Base-by-base conservation (phyloP, 2,113 vertebrate genomes). In the Eretmochelys imbricata region DNA sequence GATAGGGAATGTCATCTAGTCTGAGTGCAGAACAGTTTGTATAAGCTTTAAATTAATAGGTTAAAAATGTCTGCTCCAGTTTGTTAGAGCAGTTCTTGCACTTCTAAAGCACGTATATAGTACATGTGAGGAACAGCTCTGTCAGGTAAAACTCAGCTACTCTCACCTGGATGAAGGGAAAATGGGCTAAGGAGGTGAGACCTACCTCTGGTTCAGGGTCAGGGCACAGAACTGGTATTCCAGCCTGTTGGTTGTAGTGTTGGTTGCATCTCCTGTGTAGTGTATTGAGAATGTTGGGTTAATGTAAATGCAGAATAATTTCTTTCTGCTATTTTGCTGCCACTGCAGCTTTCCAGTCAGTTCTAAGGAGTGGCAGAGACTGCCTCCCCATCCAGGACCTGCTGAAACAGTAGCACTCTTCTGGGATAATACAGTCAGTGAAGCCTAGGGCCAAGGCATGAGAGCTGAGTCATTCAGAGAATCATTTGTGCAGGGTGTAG, bases 51-150 rank as follows among this genome's bases (percentile, higher is more conserved):
- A 3, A 54, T 48, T 38, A 80, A 16, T 2, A 27, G 50, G 16
- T 79, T 27, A 31, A 7, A 42, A 19, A 88, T n/a, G 65, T 55
- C 38, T 59, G 9, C 2, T 59, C 14, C 55, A 22, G 46, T 9
- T 78, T 48, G 38, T 78, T 51, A 22, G 85, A 84, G 31, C 84
- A 59, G 10, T 90, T 10, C 51, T 25, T 75, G 46, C 17, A 31
- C 79, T 90, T 62, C n/a, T 75, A 65, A 90, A 85, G 25, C 31
- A 49, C 0, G 1, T 65, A 10, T 35, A 65, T n/a, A 20, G 19
- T 29, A 2, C 10, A 1, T 5, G n/a, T 3, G 10, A 12, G 2
- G 24, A 4, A 49, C 84, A 48, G 4, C 3, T 25, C 1, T 76
- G 48, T 24, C 11, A 53, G 53, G 17, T 3, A 82, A 57, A 90